Evolutionary conservation across 2,113 vertebrate species (phyloP).

Genomic region (Vanacampus margaritifer): DNA sequence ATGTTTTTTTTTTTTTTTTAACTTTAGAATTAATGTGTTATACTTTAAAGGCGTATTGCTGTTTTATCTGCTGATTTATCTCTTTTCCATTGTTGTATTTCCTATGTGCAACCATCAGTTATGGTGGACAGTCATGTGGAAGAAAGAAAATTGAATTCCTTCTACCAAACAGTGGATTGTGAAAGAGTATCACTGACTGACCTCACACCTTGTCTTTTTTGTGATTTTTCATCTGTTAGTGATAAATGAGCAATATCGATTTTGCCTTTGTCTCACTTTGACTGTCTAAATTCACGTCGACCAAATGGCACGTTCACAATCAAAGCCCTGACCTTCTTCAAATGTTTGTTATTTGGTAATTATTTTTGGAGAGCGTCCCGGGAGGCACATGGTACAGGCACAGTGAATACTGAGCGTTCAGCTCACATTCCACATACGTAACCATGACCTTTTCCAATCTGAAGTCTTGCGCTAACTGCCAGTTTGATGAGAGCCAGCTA

Average conservation of each 20-base stretch:
- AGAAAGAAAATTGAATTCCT: conserved; percentile 54
- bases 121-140: conserved; percentile 33
- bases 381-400: conserved; percentile 47
- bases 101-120: conserved; percentile 39
- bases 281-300: conserved; percentile 45
- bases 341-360: conserved; percentile 57
- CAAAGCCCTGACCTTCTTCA: conserved; percentile 55
- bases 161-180: conserved; percentile 50
- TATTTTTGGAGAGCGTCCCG: conserved; percentile 51
- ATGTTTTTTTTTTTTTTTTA: conserved; percentile 43
- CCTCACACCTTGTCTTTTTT: conserved; percentile 42
- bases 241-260: conserved; percentile 51
- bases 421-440: conserved; percentile 63
- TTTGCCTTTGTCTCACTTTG: conserved; percentile 38
- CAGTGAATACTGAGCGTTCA: conserved; percentile 61
- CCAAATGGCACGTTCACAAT: conserved; percentile 43
- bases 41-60: conserved; percentile 22
- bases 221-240: conserved; percentile 52
- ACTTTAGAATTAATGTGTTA: conserved; percentile 41
- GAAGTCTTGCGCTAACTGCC: conserved; percentile 48
- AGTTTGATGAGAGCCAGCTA: conserved; percentile 55
- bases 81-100: conserved; percentile 42
- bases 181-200: conserved; percentile 45
- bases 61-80: conserved; percentile 51
- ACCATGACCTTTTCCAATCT: conserved; percentile 67